These are phyloP conservation scores for Andrena fulva DNA, from an alignment of 2,888 invertebrate genomes.

Conservation along the genomic window DNA sequence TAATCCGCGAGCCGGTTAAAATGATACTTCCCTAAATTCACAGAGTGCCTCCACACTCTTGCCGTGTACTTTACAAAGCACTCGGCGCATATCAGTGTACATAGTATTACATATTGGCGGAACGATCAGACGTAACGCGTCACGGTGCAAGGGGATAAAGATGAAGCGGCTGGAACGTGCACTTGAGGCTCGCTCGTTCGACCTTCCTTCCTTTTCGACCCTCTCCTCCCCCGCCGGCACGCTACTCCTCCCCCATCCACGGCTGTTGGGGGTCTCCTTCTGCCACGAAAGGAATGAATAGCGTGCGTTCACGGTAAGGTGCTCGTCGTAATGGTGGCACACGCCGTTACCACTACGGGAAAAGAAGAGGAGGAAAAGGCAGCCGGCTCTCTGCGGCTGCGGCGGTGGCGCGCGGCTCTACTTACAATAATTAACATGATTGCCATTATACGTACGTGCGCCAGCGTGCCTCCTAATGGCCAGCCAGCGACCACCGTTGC, in stretches of 20 bases:
- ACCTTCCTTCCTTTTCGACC: conserved; percentile 72
- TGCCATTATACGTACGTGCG: conserved; percentile 81
- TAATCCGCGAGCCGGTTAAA: too few relatives aligned
- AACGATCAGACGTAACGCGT: conserved; percentile 3
- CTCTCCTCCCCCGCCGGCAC: conserved; percentile 58
- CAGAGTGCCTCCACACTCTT: too few relatives aligned
- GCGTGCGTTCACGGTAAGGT: conserved; percentile 83
- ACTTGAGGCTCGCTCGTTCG: conserved; percentile 74
- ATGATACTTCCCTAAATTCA: too few relatives aligned
- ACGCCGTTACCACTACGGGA: conserved; percentile 79
- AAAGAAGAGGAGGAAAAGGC: conserved; percentile 50
- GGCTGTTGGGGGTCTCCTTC: conserved; percentile 39
- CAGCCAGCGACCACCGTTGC: conserved; percentile 71
- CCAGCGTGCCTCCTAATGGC: conserved; percentile 75
- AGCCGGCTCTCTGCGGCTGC: conserved; percentile 52
- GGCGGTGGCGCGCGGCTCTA: conserved; percentile 75
- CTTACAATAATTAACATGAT: conserved; percentile 84
- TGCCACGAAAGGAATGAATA: conserved; percentile 76
- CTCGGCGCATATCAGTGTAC: too few relatives aligned
- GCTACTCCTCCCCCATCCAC: conserved; percentile 38
- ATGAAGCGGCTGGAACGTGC: conserved; percentile 67
- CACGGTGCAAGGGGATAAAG: conserved; percentile 58
- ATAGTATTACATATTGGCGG: neutral
- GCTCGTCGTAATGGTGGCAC: conserved; percentile 82
- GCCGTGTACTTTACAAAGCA: too few relatives aligned